These are phyloP conservation scores for Onychomys torridus DNA, from an alignment of 2,797 vertebrate species.

Conservation along the genomic window DNA sequence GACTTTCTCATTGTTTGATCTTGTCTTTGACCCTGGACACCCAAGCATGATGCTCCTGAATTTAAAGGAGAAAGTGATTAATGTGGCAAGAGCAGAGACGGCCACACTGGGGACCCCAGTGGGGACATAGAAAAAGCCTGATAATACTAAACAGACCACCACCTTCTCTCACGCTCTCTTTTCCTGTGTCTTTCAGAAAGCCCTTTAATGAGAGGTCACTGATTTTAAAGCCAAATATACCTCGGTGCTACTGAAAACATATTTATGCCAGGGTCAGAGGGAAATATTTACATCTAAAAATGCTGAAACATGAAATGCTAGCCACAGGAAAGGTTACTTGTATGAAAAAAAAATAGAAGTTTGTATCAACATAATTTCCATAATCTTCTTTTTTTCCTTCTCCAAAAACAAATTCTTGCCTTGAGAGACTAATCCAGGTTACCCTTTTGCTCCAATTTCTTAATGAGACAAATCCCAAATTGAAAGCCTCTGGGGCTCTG, in stretches of 20 bases:
- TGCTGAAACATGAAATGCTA: conserved; percentile 71
- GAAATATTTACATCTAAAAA: conserved; percentile 74
- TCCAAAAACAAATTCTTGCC: conserved; percentile 56
- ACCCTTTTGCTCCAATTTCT: conserved; percentile 23
- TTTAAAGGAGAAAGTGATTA: conserved; percentile 74
- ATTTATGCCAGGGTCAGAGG: conserved; percentile 63
- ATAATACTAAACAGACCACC: conserved; percentile 28
- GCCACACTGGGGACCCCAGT: background rate
- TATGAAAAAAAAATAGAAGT: conserved; percentile 46
- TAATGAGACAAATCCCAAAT: conserved; percentile 32
- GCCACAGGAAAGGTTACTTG: conserved; percentile 37
- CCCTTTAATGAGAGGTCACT: conserved; percentile 61
- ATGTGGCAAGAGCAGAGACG: background rate
- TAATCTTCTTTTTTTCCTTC: conserved; percentile 53
- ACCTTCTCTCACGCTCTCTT: background rate
- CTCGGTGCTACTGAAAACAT: background rate
- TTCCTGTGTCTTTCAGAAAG: background rate
- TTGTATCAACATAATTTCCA: conserved; percentile 65
- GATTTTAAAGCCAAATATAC: conserved; percentile 75
- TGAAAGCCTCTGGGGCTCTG: conserved; percentile 47
- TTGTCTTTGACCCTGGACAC: conserved; percentile 65
- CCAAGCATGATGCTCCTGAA: conserved; percentile 50
- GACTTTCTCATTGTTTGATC: conserved; percentile 67
- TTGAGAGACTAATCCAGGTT: conserved; percentile 38
- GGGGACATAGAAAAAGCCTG: background rate